A percentile compares a stretch with the other conserved stretches of the same genome.
These are phyloP conservation scores for Felis chaus DNA, from an alignment of 2,113 vertebrate genomes.

Conservation along the genomic window DNA sequence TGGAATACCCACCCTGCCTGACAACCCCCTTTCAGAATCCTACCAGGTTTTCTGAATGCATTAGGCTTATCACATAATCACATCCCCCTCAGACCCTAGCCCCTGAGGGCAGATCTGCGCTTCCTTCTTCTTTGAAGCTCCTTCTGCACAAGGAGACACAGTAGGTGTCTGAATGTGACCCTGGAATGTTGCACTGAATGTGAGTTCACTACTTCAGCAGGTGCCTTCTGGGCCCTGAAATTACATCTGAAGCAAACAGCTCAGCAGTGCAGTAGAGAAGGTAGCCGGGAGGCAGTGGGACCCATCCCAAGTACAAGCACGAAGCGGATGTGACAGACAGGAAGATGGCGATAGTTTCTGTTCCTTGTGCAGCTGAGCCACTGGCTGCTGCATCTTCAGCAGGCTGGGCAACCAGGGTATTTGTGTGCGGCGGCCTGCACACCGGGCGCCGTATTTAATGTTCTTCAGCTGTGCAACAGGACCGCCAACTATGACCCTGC, in stretches of 20 bases:
- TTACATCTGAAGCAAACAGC: neutral
- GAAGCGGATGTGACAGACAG: neutral
- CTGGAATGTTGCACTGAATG: no score
- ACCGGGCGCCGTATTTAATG: neutral
- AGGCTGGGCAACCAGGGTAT: rapidly evolving
- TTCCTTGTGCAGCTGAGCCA: neutral
- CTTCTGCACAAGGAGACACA: neutral
- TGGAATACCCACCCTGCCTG: neutral
- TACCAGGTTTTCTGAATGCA: neutral
- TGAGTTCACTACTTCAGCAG: neutral
- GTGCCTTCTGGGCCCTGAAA: neutral
- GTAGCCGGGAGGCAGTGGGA: neutral
- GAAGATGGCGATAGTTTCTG: neutral
- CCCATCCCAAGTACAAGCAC: neutral
- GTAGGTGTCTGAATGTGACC: neutral
- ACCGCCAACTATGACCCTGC: neutral
- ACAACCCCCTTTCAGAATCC: neutral
- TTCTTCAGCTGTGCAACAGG: slow-evolving; percentile 6
- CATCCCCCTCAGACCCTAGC: neutral
- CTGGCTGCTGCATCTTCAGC: neutral
- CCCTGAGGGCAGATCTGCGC: neutral
- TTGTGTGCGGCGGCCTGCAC: neutral
- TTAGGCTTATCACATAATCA: neutral
- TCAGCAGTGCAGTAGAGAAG: neutral
- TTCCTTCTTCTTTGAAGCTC: neutral